phyloP scores from a whole-genome alignment of 2,113 vertebrate genomes.

The Plestiodon gilberti region DNA sequence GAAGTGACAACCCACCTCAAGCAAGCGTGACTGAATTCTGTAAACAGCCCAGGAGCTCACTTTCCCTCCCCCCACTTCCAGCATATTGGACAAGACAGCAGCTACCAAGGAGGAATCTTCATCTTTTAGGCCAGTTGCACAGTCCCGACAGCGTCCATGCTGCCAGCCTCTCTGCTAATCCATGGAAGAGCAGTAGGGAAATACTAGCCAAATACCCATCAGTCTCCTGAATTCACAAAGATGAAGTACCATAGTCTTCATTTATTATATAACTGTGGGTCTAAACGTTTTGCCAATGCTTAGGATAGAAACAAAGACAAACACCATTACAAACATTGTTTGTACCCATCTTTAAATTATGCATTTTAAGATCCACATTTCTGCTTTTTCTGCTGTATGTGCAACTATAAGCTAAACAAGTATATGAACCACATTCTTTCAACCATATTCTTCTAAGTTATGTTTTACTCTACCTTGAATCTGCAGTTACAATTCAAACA shows the following conservation, averaged over 20 bases:
- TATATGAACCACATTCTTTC: neutral
- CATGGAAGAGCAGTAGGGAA: neutral
- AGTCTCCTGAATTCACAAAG: neutral
- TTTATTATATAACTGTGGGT: neutral
- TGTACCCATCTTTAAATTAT: neutral
- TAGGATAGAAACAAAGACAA: neutral
- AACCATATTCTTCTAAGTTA: too few species aligned
- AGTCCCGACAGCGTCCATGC: neutral
- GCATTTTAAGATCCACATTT: neutral
- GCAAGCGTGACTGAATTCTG: too few species aligned
- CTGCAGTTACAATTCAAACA: neutral
- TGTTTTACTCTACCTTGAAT: neutral
- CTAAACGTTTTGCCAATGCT: neutral
- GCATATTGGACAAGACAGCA: neutral
- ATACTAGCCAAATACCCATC: neutral
- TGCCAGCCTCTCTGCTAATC: neutral
- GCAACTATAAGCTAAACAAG: neutral
- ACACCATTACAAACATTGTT: neutral
- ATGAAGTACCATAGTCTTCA: too few species aligned
- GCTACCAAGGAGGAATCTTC: neutral
- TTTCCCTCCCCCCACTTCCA: neutral
- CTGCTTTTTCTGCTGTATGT: neutral
- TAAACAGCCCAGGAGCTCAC: neutral
- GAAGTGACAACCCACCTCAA: too few species aligned
- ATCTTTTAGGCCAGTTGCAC: neutral